A percentile compares a stretch with the other conserved stretches of the same genome.
Evolutionary conservation across 2,113 vertebrate genomes (phyloP).

Genomic region (Hoplias malabaricus): DNA sequence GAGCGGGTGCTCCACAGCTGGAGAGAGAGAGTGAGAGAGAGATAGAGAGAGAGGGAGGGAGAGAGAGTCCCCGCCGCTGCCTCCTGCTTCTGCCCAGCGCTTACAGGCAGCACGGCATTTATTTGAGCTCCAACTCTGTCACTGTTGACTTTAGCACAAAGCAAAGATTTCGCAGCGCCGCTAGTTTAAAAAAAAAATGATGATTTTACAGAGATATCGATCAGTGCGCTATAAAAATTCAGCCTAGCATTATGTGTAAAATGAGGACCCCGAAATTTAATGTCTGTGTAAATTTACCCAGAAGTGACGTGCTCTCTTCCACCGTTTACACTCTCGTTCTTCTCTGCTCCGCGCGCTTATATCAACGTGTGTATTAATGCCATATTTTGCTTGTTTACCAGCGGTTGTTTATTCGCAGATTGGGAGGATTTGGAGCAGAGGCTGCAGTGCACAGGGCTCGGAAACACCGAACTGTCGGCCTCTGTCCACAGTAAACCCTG

Average conservation of each 20-base stretch:
- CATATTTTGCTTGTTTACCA: constrained; percentile 86
- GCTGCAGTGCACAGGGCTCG: constrained; percentile 44
- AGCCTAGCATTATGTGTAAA: constrained; percentile 91
- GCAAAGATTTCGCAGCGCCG: constrained; percentile 99
- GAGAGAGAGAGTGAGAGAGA: too few species aligned
- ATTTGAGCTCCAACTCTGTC: constrained; percentile 92
- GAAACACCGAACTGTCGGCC: constrained; percentile 1
- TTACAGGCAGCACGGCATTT: constrained; percentile 87
- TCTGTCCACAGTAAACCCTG: neutral
- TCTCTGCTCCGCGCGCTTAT: constrained; percentile 79
- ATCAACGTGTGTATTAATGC: constrained; percentile 76
- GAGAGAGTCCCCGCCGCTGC: constrained; percentile 74
- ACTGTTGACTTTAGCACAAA: constrained; percentile 99
- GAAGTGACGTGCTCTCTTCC: constrained; percentile 81
- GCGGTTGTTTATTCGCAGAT: constrained; percentile 91
- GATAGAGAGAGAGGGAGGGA: too few species aligned
- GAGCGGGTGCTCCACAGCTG: constrained; percentile 63
- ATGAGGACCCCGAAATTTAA: constrained; percentile 84
- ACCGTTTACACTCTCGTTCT: constrained; percentile 94
- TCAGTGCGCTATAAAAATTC: constrained; percentile 95
- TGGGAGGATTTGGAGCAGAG: constrained; percentile 82
- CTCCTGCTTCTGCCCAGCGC: constrained; percentile 84
- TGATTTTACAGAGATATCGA: constrained; percentile 99
- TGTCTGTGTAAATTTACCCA: constrained; percentile 97
- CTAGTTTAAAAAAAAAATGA: constrained; percentile 89